A percentile compares a stretch with the other conserved stretches of the same genome.
phyloP scores from a whole-genome alignment of 2,797 vertebrate genomes.

The Amniataba percoides region DNA sequence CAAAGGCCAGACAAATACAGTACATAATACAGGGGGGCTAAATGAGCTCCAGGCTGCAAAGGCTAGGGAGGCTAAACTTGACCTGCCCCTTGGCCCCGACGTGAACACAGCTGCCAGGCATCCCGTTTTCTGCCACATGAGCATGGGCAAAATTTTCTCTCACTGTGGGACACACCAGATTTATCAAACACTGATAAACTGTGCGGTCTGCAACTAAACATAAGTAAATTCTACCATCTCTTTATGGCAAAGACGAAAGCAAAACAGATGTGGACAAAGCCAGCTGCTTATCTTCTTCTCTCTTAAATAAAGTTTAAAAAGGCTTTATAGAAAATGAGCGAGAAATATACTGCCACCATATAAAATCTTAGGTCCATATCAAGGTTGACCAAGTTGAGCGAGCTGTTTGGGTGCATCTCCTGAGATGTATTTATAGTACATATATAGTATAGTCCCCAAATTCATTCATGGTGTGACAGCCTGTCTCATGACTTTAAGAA shows the following conservation, averaged over 20 bases:
- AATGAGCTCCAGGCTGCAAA: conserved; percentile 60
- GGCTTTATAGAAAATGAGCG: background rate
- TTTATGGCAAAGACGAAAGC: conserved; percentile 1
- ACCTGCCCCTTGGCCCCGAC: conserved; percentile 54
- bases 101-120: conserved; percentile 48
- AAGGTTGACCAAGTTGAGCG: background rate
- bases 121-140: conserved; percentile 48
- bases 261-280: background rate
- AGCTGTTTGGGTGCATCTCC: background rate
- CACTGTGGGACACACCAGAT: conserved; percentile 7
- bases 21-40: conserved; percentile 64
- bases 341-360: background rate
- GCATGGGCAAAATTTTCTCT: conserved; percentile 16
- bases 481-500: background rate
- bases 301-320: conserved; percentile 12
- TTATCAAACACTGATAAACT: conserved; percentile 5
- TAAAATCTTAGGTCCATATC: background rate
- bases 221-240: background rate
- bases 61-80: conserved; percentile 62
- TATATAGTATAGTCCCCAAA: background rate
- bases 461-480: background rate
- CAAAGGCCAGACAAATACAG: conserved; percentile 79
- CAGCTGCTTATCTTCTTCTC: background rate
- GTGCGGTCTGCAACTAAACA: too few relatives aligned
- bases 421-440: background rate